Evolutionary conservation across 1,140 invertebrate species (phyloP).

Genomic region (Apis cerana): DNA sequence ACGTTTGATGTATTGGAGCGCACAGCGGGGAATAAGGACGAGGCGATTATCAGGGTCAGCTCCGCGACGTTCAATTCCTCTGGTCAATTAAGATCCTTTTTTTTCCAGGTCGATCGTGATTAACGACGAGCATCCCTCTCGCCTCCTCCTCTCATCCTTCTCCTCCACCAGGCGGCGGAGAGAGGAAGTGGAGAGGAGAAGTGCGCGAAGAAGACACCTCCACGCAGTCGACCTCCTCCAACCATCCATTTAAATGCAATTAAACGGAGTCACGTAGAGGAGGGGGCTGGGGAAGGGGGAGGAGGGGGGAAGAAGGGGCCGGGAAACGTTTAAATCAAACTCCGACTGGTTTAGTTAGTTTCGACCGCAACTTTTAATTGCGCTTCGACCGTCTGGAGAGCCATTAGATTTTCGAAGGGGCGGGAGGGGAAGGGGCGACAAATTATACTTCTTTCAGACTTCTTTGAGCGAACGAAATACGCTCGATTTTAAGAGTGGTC

Average conservation of each 20-base stretch:
- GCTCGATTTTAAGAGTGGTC: not conserved
- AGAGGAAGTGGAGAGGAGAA: conserved; percentile 27
- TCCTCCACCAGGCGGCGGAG: not conserved
- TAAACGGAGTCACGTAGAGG: conserved; percentile 72
- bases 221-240: conserved; percentile 40
- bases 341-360: conserved; percentile 75
- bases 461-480: conserved; percentile 57
- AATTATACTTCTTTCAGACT: conserved; percentile 63
- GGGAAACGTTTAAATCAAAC: conserved; percentile 77
- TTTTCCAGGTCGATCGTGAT: conserved; percentile 51
- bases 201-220: conserved; percentile 54
- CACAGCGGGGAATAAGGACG: conserved; percentile 25
- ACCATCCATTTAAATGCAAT: conserved; percentile 72
- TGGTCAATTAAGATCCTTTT: conserved; percentile 65
- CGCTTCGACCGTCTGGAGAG: conserved; percentile 74
- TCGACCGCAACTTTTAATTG: conserved; percentile 79
- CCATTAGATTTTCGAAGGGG: conserved; percentile 70
- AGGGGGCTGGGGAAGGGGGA: conserved; percentile 25
- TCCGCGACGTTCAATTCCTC: conserved; percentile 16
- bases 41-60: conserved; percentile 36
- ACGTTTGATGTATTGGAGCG: conserved; percentile 35
- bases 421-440: not conserved
- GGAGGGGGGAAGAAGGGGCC: conserved; percentile 42
- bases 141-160: not conserved
- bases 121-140: conserved; percentile 49